Evolutionary conservation across 2,797 vertebrate species (phyloP).

Genomic region (Oreochromis mossambicus): DNA sequence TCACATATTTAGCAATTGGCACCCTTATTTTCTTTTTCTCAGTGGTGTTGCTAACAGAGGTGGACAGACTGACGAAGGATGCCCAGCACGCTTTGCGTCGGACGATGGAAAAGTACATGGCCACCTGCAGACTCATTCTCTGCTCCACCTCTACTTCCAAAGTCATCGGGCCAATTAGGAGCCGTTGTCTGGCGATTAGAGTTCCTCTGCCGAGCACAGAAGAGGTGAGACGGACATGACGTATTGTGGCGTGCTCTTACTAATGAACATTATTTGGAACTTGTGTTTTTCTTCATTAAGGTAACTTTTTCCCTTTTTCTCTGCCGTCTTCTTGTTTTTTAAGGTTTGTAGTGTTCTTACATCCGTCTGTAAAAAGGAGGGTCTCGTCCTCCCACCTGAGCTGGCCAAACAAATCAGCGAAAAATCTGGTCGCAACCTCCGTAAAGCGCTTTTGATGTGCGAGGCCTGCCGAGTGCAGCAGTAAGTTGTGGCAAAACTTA

Average conservation of each 20-base stretch:
- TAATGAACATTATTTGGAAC: not conserved
- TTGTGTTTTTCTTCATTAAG: not conserved
- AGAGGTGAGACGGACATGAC: slow-evolving; percentile 75
- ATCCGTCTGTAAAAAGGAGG: slow-evolving; percentile 91
- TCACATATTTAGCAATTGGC: not conserved
- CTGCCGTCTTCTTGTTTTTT: not conserved
- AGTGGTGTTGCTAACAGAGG: slow-evolving; percentile 96
- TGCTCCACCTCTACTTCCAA: slow-evolving; percentile 96
- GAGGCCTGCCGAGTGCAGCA: slow-evolving; percentile 97
- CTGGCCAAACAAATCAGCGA: slow-evolving; percentile 87
- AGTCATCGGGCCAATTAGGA: slow-evolving; percentile 92
- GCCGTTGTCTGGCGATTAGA: slow-evolving; percentile 90
- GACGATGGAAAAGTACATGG: slow-evolving; percentile 99
- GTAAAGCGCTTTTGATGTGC: slow-evolving; percentile 94
- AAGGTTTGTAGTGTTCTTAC: slow-evolving; percentile 90
- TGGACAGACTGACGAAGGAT: slow-evolving; percentile 94
- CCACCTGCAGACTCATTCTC: slow-evolving; percentile 91
- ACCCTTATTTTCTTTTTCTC: not conserved
- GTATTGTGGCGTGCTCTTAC: not conserved
- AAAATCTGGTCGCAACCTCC: slow-evolving; percentile 91
- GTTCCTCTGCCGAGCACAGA: slow-evolving; percentile 90
- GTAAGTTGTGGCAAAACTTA: slow-evolving; percentile 72
- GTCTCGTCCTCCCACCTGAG: slow-evolving; percentile 85
- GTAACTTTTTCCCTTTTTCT: not conserved
- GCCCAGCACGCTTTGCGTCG: slow-evolving; percentile 95